Evolutionary conservation across 2,113 vertebrate genomes (phyloP).

Genomic region (Pandion haliaetus): DNA sequence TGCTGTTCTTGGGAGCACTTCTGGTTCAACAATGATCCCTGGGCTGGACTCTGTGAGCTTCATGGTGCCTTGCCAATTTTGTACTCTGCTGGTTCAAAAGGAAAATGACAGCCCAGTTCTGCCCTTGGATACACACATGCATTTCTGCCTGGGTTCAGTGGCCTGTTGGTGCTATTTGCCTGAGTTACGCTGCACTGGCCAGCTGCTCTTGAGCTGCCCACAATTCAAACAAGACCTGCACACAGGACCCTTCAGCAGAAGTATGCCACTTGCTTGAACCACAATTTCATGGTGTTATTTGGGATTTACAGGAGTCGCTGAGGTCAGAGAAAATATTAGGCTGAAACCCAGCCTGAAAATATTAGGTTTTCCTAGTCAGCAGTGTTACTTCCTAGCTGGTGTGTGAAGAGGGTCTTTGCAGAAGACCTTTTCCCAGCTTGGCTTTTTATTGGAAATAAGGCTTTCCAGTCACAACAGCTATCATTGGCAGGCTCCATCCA

Average conservation of each 20-base stretch:
- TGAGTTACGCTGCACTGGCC: not conserved
- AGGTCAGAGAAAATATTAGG: not conserved
- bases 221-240: not conserved
- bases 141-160: not conserved
- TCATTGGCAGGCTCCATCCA: not conserved
- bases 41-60: not conserved
- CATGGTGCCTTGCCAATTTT: not conserved
- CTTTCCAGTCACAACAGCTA: not conserved
- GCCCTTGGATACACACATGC: not conserved
- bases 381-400: not conserved
- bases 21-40: not conserved
- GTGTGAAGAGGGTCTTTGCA: not conserved
- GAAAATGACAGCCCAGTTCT: not conserved
- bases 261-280: not conserved
- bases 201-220: not conserved
- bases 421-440: not conserved
- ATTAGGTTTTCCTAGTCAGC: not conserved
- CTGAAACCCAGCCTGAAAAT: not conserved
- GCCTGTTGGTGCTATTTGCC: not conserved
- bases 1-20: not conserved
- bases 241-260: not conserved
- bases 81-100: not conserved
- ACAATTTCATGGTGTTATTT: not conserved
- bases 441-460: not conserved
- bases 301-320: rapidly evolving